Percentiles rank a stretch among this genome's conserved stretches.
Conservation (phyloP, 2,113 vertebrate genomes). For the Formicarius rufipectus region DNA sequence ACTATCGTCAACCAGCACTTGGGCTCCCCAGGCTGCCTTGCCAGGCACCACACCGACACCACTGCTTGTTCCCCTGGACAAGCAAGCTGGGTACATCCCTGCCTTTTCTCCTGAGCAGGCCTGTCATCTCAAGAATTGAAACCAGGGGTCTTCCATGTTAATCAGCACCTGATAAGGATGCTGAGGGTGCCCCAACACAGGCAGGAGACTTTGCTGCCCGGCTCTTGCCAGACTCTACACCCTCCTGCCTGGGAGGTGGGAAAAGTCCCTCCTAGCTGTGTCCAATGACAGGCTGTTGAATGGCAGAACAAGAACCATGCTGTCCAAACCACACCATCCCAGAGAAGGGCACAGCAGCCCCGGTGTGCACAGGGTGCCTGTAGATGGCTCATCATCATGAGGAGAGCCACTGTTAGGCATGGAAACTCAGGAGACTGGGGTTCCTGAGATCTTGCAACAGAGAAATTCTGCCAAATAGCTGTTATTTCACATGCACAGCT, state of each 20-base stretch:
- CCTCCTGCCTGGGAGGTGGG: background rate
- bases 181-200: background rate
- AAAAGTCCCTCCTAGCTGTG: background rate
- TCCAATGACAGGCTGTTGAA: background rate
- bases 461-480: background rate
- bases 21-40: accelerated
- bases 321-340: background rate
- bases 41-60: background rate
- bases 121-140: background rate
- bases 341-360: background rate
- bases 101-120: background rate
- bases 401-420: background rate
- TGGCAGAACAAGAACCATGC: accelerated
- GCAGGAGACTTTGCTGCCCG: background rate
- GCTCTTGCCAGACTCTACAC: background rate
- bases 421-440: background rate
- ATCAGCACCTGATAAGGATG: background rate
- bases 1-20: accelerated
- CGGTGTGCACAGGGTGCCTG: accelerated
- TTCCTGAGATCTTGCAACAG: background rate
- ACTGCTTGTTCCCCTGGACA: accelerated
- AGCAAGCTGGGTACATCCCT: background rate
- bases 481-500: background rate
- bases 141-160: background rate
- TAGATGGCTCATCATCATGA: background rate